Evolutionary conservation across 2,888 invertebrate genomes (phyloP).

Genomic region (Drosophila prolongata): DNA sequence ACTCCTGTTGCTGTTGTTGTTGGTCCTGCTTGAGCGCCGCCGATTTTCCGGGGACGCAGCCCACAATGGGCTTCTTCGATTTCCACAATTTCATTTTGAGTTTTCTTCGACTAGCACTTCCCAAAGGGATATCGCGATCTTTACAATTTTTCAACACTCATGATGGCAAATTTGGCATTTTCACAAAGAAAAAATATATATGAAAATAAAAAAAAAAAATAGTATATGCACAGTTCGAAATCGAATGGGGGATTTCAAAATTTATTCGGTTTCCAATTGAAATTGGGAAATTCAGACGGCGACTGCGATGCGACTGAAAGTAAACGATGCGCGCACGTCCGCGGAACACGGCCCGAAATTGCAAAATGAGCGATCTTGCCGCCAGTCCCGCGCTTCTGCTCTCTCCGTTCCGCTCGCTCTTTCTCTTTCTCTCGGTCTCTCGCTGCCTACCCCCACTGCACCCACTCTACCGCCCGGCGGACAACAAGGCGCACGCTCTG

Average conservation of each 20-base stretch:
- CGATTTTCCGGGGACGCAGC: slow-evolving; percentile 84
- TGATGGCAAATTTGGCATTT: slow-evolving; percentile 38
- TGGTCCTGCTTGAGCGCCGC: slow-evolving; percentile 79
- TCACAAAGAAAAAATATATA: slow-evolving; percentile 27
- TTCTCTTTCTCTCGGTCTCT: slow-evolving; percentile 1
- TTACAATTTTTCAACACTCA: slow-evolving; percentile 10
- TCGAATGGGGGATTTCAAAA: slow-evolving; percentile 2
- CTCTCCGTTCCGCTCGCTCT: too few species aligned
- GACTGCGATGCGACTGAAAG: slow-evolving; percentile 27
- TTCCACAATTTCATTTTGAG: slow-evolving; percentile 84
- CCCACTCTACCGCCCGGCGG: not conserved
- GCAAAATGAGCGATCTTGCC: slow-evolving; percentile 64
- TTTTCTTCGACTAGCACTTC: slow-evolving; percentile 6
- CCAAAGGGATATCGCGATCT: slow-evolving; percentile 4
- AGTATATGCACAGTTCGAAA: slow-evolving; percentile 1
- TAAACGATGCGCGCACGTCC: slow-evolving; percentile 57
- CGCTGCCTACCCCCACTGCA: not conserved
- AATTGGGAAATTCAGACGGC: slow-evolving; percentile 16
- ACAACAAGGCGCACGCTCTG: slow-evolving; percentile 24
- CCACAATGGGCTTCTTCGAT: slow-evolving; percentile 84
- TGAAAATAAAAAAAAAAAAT: slow-evolving; percentile 25
- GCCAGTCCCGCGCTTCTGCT: slow-evolving; percentile 10
- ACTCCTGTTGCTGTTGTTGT: slow-evolving; percentile 65
- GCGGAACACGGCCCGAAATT: slow-evolving; percentile 68
- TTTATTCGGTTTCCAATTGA: slow-evolving; percentile 15